These are phyloP conservation scores for Epistrophella euchroma DNA, from an alignment of 2,888 invertebrate genomes.

Conservation along the genomic window DNA sequence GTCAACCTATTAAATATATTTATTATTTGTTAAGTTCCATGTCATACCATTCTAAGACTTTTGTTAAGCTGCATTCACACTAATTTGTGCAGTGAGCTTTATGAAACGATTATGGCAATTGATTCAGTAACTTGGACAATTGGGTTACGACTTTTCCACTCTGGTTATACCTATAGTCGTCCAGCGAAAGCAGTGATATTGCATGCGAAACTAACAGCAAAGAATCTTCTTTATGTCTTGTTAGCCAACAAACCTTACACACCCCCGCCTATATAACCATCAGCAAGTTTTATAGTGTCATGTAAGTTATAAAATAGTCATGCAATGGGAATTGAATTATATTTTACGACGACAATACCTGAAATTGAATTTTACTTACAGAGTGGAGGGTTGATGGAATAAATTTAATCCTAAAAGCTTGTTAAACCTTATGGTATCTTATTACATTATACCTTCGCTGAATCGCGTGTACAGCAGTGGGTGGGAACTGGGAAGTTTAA, in stretches of 20 bases:
- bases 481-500: constrained; percentile 1
- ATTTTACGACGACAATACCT: constrained; percentile 61
- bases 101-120: constrained; percentile 54
- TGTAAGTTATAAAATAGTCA: constrained; percentile 40
- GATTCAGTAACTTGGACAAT: constrained; percentile 57
- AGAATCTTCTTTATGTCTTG: not conserved
- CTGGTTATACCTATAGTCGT: not conserved
- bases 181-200: constrained; percentile 24
- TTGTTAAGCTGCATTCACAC: constrained; percentile 16
- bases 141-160: constrained; percentile 37
- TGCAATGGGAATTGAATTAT: constrained; percentile 70
- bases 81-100: constrained; percentile 35
- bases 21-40: constrained; percentile 51
- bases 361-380: constrained; percentile 60
- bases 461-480: constrained; percentile 45
- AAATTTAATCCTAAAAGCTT: constrained; percentile 46
- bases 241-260: constrained; percentile 10
- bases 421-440: constrained; percentile 26
- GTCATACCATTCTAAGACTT: constrained; percentile 14
- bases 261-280: not conserved
- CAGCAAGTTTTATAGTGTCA: constrained; percentile 14
- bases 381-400: constrained; percentile 41
- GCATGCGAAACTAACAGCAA: not conserved
- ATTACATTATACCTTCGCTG: constrained; percentile 13
- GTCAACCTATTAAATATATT: constrained; percentile 40